phyloP scores from a whole-genome alignment of 2,113 vertebrate genomes.

The Leucoraja erinaceus region DNA sequence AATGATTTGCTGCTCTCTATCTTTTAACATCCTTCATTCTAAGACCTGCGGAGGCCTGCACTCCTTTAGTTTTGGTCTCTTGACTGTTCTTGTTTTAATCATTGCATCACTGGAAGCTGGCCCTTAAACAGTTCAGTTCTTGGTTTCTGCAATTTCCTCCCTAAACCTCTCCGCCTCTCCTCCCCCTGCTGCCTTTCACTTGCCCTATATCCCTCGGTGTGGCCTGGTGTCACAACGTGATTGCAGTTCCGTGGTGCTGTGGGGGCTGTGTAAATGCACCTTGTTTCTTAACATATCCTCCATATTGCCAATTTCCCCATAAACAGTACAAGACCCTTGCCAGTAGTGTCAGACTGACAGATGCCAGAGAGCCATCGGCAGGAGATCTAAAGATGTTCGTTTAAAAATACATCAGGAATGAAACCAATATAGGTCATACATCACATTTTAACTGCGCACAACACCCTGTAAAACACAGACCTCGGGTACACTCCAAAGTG shows the following conservation, averaged over 20 bases:
- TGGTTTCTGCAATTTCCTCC: not conserved
- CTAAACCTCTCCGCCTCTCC: not conserved
- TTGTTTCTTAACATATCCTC: not conserved
- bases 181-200: not conserved
- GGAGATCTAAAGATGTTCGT: conserved; percentile 24
- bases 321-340: not conserved
- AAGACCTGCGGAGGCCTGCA: not conserved
- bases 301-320: not conserved
- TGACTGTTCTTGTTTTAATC: not conserved
- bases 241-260: not conserved
- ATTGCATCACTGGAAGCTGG: not conserved
- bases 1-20: not conserved
- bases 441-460: conserved; percentile 10
- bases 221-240: not conserved
- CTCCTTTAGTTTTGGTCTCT: not conserved
- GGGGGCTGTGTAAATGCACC: not conserved
- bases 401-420: conserved; percentile 20
- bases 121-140: too few species aligned
- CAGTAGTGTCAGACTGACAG: not conserved
- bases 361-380: not conserved
- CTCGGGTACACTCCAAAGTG: not conserved
- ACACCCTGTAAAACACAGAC: conserved; percentile 17
- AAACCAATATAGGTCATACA: not conserved
- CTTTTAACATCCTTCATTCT: not conserved
- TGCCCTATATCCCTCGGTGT: not conserved